Evolutionary conservation across 2,113 vertebrate species (phyloP), one percentile per base, ranked within the genome.

Genomic region (Dolichallabes microphthalmus): DNA sequence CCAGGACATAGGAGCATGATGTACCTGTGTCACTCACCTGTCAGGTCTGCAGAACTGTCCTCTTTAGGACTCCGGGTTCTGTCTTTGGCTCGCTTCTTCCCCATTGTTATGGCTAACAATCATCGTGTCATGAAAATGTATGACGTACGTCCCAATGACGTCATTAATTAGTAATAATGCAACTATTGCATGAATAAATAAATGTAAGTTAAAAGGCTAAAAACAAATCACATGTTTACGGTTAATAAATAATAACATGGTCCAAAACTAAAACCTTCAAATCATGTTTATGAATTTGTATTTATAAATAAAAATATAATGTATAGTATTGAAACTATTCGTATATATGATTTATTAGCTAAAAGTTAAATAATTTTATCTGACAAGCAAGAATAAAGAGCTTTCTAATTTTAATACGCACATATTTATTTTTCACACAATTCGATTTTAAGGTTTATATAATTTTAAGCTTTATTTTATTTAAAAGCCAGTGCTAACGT

Each of bases 41-140:
- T 80, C 22, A 92, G 58, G 12, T 94, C 94, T 69, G 88, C 10
- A 22, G 89, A 90, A 14, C 92, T 91, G 0, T 92, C 91, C 27
- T 91, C 92, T 82, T 83, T 92, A 30, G 88, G 80, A 83, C 83
- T 87, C 77, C 80, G 92, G 45, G 92, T 93, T 82, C 84, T 92
- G 35, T 92, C 93, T 61, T 93, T 94, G 1, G 11, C 90, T 17
- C 90, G 92, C 86, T 94, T 95, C 91, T 95, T 95, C 39, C 94
- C 95, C 95, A 95, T 95, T 9, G 19, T 39, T 71, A 10, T 5
- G 15, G 17, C 14, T 32, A 13, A 2, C 8, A 69, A 15, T 35
- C 14, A 30, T 2, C 0, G 1, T 9, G 27, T 68, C 14, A 17
- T 17, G 6, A 2, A 35, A 9, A 69, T n/a, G 66, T 19, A 35